Evolutionary conservation across 1,140 invertebrate genomes (phyloP).

Genomic region (Mylabris phalerata): DNA sequence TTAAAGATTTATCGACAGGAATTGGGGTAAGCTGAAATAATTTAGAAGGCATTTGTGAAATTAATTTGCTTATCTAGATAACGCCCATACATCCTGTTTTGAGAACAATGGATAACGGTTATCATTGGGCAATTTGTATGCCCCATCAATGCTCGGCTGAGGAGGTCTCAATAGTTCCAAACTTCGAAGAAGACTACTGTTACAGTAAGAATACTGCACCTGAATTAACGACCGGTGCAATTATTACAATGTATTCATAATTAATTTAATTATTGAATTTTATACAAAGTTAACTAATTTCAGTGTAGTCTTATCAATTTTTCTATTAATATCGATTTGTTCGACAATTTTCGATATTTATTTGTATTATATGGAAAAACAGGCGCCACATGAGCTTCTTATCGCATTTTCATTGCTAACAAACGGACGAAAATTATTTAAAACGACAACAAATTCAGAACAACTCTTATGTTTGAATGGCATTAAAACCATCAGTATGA

Average conservation of each 20-base stretch:
- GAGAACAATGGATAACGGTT: too few relatives aligned
- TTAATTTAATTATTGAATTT: too few relatives aligned
- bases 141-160: neutral
- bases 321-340: too few relatives aligned
- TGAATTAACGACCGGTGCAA: conserved; percentile 4
- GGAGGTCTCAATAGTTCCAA: neutral
- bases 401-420: conserved; percentile 37
- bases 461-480: conserved; percentile 48
- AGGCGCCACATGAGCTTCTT: too few relatives aligned
- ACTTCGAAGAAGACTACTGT: conserved; percentile 4
- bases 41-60: too few relatives aligned
- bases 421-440: conserved; percentile 16
- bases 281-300: too few relatives aligned
- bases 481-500: conserved; percentile 46
- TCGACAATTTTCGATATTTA: too few relatives aligned
- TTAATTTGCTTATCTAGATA: too few relatives aligned
- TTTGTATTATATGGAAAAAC: too few relatives aligned
- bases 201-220: conserved; percentile 1
- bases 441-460: conserved; percentile 14
- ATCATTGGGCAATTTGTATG: conserved; percentile 4
- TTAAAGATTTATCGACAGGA: neutral
- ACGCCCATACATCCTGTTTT: too few relatives aligned
- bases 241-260: conserved; percentile 1
- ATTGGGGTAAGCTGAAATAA: neutral
- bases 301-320: too few relatives aligned